Evolutionary conservation across 2,888 invertebrate species (phyloP).

Genomic region (Muscina levida): DNA sequence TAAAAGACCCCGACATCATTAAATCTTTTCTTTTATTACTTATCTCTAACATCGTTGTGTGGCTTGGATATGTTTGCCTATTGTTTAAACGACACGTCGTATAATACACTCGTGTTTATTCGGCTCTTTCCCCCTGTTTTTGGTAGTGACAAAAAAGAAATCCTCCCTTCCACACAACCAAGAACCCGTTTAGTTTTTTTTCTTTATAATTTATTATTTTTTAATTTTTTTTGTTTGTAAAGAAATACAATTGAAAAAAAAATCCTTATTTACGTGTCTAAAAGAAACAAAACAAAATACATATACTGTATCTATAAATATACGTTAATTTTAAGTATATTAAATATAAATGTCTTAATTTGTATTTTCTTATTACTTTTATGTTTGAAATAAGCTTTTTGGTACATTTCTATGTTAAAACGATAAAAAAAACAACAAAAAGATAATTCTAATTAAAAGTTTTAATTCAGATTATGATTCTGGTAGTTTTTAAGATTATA

Average conservation of each 20-base stretch:
- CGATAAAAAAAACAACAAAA: conserved; percentile 51
- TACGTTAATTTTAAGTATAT: conserved; percentile 67
- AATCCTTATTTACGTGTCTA: conserved; percentile 59
- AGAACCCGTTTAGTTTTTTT: conserved; percentile 37
- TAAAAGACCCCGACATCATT: background rate
- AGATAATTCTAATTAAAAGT: conserved; percentile 63
- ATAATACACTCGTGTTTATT: conserved; percentile 22
- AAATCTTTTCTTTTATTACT: conserved; percentile 29
- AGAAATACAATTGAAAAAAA: conserved; percentile 48
- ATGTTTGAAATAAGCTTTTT: conserved; percentile 63
- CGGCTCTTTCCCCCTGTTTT: conserved; percentile 23
- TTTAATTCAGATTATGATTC: conserved; percentile 69
- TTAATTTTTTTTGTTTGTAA: conserved; percentile 52
- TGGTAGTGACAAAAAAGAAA: conserved; percentile 22
- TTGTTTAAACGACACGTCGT: conserved; percentile 10
- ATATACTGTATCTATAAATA: conserved; percentile 68
- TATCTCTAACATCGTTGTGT: conserved; percentile 9
- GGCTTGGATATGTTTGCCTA: conserved; percentile 45
- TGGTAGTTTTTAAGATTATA: conserved; percentile 69
- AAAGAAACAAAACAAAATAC: conserved; percentile 53
- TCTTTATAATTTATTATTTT: conserved; percentile 43
- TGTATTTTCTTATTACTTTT: conserved; percentile 59
- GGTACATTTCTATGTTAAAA: conserved; percentile 67
- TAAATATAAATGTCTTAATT: conserved; percentile 63
- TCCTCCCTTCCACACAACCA: conserved; percentile 20